Conservation (phyloP, 2,888 invertebrate genomes). For the Scaptomyza cyrtandrae region DNA sequence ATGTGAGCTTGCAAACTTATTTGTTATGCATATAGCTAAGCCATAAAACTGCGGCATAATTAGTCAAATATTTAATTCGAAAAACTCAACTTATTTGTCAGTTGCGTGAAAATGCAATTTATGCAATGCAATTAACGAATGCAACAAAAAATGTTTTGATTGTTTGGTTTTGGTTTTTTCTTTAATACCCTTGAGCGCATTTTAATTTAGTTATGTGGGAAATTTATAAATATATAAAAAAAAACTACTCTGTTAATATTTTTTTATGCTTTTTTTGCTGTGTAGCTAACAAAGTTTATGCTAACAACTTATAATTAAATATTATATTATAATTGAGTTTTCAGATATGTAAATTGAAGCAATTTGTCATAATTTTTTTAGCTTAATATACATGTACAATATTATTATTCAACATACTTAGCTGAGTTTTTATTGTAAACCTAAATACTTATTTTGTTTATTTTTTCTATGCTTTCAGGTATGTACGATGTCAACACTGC, state of each 20-base stretch:
- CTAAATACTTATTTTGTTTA: slow-evolving; percentile 5
- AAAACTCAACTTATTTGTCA: slow-evolving; percentile 13
- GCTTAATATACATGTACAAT: not conserved
- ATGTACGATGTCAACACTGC: slow-evolving; percentile 37
- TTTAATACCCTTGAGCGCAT: slow-evolving; percentile 11
- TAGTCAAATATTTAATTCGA: slow-evolving; percentile 20
- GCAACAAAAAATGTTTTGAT: slow-evolving; percentile 21
- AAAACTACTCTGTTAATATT: not conserved
- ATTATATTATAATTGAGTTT: slow-evolving; percentile 1
- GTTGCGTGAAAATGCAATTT: slow-evolving; percentile 8
- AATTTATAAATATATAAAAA: slow-evolving; percentile 7
- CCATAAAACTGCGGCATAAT: slow-evolving; percentile 39
- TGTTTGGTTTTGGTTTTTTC: slow-evolving; percentile 7
- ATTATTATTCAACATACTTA: not conserved
- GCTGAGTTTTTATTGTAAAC: not conserved
- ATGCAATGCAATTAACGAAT: slow-evolving; percentile 11
- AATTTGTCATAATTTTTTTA: not conserved
- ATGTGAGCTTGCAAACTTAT: slow-evolving; percentile 23
- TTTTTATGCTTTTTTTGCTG: slow-evolving; percentile 4
- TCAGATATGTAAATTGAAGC: not conserved
- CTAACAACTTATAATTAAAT: not conserved
- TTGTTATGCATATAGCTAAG: slow-evolving; percentile 24
- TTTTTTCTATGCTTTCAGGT: slow-evolving; percentile 52
- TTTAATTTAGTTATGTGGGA: slow-evolving; percentile 22
- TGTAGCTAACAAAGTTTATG: slow-evolving; percentile 10